Base-by-base conservation (phyloP, 2,113 vertebrate species). In the Etheostoma cragini region DNA sequence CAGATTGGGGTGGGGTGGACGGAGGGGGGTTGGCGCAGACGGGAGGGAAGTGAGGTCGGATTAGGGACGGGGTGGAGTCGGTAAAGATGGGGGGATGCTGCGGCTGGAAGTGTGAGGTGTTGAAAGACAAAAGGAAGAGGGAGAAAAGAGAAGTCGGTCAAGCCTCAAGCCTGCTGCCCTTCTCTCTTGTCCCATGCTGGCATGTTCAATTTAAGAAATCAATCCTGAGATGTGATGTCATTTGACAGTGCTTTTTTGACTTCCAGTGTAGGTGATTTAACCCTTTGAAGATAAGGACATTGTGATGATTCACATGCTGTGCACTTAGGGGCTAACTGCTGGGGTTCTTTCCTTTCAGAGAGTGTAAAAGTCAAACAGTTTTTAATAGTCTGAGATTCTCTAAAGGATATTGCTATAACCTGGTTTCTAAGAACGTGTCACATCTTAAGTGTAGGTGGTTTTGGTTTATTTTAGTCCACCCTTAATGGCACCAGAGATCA, bases 1-100 rank as follows among this genome's bases (percentile, higher is more conserved):
- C 90, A 94, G 89, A 91, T 93, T 63, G 49, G 76, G 83, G 73
- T 60, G 80, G 49, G 79, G 69, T 76, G 64, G 71, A 78, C 16
- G 64, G 68, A 4, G 73, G 24, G n/a, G 35, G 16, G 14, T 66
- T 17, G 56, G 54, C 11, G 38, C 68, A 68, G 80, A 72, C 52
- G 1, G 53, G 52, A 74, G 83, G 61, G 67, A 64, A 38, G 76
- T 57, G 66, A 79, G 77, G 70, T 69, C 26, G 69, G 87, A 92
- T 86, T 88, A 83, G 26, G 76, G 77, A 63, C 57, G 0, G 82
- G 73, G 78, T 15, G 35, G 81, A 57, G 70, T 35, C 38, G 35
- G n/a, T 24, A 5, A 15, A 24, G 16, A 21, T 50, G 64, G 64
- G 65, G 35, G 63, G 67, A 65, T 7, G 68, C 4, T 8, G 66